A percentile compares a stretch with the other conserved stretches of the same genome.
Conservation (phyloP, 2,113 vertebrate genomes). For the Otolemur garnettii region DNA sequence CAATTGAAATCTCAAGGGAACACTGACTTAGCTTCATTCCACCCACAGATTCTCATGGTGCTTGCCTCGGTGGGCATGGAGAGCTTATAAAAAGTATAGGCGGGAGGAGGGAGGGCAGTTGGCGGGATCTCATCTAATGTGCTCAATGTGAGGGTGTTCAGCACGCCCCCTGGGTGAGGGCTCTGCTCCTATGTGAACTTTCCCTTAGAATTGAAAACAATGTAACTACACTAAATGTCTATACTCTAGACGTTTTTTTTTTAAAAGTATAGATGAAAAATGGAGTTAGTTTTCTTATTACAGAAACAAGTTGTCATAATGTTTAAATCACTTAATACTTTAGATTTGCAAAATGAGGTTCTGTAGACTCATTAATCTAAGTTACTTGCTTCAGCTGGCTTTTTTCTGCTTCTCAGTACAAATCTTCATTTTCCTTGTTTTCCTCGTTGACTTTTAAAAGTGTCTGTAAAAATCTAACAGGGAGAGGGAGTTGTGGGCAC, state of each 20-base stretch:
- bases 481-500: not conserved
- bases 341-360: not conserved
- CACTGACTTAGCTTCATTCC: not conserved
- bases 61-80: not conserved
- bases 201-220: too few relatives aligned
- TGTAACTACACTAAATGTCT: too few relatives aligned
- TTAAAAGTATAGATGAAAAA: not conserved
- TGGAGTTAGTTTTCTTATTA: not conserved
- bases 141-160: too few relatives aligned
- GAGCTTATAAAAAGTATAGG: not conserved
- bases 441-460: not conserved
- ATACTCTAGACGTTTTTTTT: too few relatives aligned
- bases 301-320: not conserved
- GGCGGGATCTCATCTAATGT: too few relatives aligned
- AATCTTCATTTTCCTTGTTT: not conserved
- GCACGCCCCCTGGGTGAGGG: too few relatives aligned
- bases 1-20: not conserved
- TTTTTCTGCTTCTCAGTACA: not conserved
- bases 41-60: not conserved
- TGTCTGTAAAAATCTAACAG: not conserved
- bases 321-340: conserved; percentile 6
- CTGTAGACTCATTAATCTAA: fast-evolving
- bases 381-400: not conserved
- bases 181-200: too few relatives aligned
- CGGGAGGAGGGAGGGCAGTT: too few relatives aligned